Conservation (phyloP, 2,888 invertebrate genomes). For the Drymonia ruficornis region DNA sequence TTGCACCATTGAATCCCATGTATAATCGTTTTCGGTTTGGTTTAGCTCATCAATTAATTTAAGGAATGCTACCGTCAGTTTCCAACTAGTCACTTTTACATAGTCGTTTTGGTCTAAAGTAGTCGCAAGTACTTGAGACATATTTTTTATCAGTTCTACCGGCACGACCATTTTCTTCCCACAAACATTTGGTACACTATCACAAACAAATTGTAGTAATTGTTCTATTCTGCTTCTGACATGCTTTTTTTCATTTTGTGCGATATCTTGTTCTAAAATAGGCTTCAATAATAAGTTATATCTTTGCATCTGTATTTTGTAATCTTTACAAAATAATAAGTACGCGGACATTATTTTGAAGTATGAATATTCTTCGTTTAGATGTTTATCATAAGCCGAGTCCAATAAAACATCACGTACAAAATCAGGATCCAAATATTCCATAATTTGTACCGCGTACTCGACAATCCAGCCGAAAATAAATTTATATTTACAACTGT, state of each 20-base stretch:
- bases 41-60: no score
- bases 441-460: background rate
- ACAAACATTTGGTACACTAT: background rate
- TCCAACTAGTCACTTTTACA: background rate
- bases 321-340: no score
- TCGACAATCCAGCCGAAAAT: no score
- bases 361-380: background rate
- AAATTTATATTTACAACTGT: no score
- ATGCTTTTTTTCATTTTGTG: no score
- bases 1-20: background rate
- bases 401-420: background rate
- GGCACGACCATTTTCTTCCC: background rate
- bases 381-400: background rate
- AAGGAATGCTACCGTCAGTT: background rate
- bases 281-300: no score
- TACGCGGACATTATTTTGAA: no score
- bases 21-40: background rate
- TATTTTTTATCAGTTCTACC: background rate
- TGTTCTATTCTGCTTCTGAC: no score
- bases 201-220: no score
- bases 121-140: no score
- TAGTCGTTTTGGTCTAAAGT: background rate
- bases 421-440: background rate
- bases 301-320: no score
- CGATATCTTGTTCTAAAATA: no score